Percentiles rank a stretch among this genome's conserved stretches.
phyloP scores from a whole-genome alignment of 1,140 invertebrate genomes.

The Eurosta solidaginis region DNA sequence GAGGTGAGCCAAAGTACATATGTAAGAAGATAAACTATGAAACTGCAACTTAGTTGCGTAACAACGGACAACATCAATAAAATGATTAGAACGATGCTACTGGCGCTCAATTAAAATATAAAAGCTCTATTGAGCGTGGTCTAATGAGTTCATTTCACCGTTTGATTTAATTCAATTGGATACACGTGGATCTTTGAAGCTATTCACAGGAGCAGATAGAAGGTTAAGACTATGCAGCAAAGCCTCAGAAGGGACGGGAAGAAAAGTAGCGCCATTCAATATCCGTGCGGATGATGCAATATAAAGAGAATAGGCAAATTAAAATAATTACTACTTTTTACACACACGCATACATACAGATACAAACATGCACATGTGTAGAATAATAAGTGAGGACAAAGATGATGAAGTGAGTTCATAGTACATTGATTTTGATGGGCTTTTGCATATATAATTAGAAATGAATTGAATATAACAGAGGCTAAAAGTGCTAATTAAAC shows the following conservation, averaged over 20 bases:
- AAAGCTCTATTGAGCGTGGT: not conserved
- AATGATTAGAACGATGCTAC: too few relatives aligned
- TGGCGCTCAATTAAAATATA: too few relatives aligned
- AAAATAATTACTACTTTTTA: conserved; percentile 8
- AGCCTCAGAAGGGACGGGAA: too few relatives aligned
- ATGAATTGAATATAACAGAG: not conserved
- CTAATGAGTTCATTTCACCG: not conserved
- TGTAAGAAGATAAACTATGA: too few relatives aligned
- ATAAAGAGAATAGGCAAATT: conserved; percentile 15
- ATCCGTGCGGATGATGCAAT: not conserved
- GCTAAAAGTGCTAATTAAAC: conserved; percentile 8
- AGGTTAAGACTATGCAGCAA: not conserved
- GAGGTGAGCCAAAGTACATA: too few relatives aligned
- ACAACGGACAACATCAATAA: too few relatives aligned
- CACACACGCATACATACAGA: not conserved
- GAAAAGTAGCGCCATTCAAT: not conserved
- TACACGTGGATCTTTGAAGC: not conserved
- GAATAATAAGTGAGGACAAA: not conserved
- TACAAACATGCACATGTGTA: too few relatives aligned
- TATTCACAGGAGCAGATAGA: not conserved
- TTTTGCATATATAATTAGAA: conserved; percentile 8
- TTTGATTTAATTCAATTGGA: conserved; percentile 1
- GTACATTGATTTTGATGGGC: conserved; percentile 26
- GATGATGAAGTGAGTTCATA: not conserved
- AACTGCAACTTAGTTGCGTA: too few relatives aligned